Percentiles rank a stretch among this genome's conserved stretches.
Evolutionary conservation across 2,888 invertebrate species (phyloP).

Genomic region (Pandemis corylana): DNA sequence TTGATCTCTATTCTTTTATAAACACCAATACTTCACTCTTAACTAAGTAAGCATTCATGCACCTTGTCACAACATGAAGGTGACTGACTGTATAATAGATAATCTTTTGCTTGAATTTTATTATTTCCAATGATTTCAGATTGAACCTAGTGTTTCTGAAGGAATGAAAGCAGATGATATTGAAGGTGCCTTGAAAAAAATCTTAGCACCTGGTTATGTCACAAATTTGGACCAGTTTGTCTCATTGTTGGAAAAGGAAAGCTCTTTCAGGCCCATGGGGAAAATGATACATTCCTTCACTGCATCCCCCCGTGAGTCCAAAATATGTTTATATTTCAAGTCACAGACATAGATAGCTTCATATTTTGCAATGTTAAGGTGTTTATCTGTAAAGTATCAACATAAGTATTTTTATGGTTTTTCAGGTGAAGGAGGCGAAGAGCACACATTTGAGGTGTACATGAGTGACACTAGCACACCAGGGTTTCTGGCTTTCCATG

Average conservation of each 20-base stretch:
- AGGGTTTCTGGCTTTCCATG: conserved; percentile 92
- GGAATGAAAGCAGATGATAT: conserved; percentile 91
- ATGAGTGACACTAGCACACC: conserved; percentile 88
- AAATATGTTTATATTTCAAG: too few species aligned
- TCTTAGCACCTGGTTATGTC: conserved; percentile 88
- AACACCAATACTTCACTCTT: neutral
- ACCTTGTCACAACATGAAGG: neutral
- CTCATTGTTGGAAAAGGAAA: conserved; percentile 88
- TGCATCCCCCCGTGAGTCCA: conserved; percentile 69
- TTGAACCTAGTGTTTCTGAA: conserved; percentile 83
- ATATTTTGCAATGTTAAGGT: too few species aligned
- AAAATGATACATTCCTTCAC: conserved; percentile 87
- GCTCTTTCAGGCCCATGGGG: conserved; percentile 91
- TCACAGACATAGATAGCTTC: too few species aligned
- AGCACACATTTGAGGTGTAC: conserved; percentile 91
- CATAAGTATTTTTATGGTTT: conserved; percentile 3
- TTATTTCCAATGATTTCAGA: conserved; percentile 58
- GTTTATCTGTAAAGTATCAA: neutral
- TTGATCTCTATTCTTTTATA: neutral
- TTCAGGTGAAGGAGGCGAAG: conserved; percentile 67
- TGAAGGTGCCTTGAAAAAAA: conserved; percentile 87
- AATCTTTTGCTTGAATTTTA: neutral
- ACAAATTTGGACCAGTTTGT: conserved; percentile 90
- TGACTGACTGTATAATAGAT: neutral
- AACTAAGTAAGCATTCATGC: neutral